phyloP scores from a whole-genome alignment of 2,888 invertebrate genomes.

The Melanophora roralis region DNA sequence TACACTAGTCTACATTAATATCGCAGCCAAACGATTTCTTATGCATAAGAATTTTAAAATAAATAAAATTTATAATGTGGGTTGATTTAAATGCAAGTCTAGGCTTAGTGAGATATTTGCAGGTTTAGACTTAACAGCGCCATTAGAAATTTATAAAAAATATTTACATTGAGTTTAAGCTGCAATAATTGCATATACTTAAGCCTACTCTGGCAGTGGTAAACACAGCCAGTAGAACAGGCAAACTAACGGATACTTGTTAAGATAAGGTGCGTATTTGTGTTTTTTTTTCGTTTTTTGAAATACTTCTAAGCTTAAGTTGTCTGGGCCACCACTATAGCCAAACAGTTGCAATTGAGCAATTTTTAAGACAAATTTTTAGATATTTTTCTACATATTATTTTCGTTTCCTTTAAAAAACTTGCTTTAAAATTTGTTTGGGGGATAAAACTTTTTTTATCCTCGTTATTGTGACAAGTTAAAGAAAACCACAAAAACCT shows the following conservation, averaged over 20 bases:
- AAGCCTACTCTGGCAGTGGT: neutral
- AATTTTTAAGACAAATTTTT: slow-evolving; percentile 62
- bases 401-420: slow-evolving; percentile 28
- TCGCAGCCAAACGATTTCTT: slow-evolving; percentile 8
- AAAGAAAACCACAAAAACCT: neutral
- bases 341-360: slow-evolving; percentile 60
- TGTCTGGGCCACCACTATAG: slow-evolving; percentile 51
- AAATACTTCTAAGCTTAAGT: slow-evolving; percentile 27
- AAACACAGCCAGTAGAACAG: neutral
- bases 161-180: slow-evolving; percentile 5
- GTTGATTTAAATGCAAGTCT: slow-evolving; percentile 44
- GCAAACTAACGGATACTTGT: neutral
- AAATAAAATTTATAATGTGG: slow-evolving; percentile 60
- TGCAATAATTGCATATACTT: slow-evolving; percentile 13
- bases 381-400: no score
- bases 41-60: slow-evolving; percentile 36
- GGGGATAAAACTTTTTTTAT: neutral
- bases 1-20: slow-evolving; percentile 24
- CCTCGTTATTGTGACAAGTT: neutral
- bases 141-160: slow-evolving; percentile 45
- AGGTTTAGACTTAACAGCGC: slow-evolving; percentile 58
- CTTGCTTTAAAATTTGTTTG: neutral
- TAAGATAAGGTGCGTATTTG: slow-evolving; percentile 43
- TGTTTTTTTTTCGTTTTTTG: slow-evolving; percentile 8
- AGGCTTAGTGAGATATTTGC: slow-evolving; percentile 37